A percentile compares a stretch with the other conserved stretches of the same genome.
Conservation (phyloP, 2,113 vertebrate species). For the Otocyon megalotis region DNA sequence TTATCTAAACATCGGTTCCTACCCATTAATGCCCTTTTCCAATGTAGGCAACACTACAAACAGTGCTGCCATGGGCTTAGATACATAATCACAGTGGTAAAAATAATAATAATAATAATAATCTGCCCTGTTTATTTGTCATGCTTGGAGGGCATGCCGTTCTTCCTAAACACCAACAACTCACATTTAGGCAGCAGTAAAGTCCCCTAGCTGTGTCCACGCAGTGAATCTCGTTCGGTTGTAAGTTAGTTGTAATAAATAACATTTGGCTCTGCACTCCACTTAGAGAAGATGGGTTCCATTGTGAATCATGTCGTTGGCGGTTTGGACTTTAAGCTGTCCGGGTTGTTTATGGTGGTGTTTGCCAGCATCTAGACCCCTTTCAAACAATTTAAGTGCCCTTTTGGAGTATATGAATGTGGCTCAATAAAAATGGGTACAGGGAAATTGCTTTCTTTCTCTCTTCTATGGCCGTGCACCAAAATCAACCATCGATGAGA, state of each 20-base stretch:
- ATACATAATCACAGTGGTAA: neutral
- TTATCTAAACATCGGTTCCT: neutral
- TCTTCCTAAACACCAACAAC: neutral
- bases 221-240: neutral
- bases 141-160: neutral
- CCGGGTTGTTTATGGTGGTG: slow-evolving; percentile 66
- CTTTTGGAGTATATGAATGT: slow-evolving; percentile 38
- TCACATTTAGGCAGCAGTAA: neutral
- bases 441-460: neutral
- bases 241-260: slow-evolving; percentile 63
- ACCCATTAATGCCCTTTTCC: neutral
- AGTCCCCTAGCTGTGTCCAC: neutral
- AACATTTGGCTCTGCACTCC: neutral
- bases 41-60: neutral
- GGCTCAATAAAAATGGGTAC: slow-evolving; percentile 39
- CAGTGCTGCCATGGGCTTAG: neutral
- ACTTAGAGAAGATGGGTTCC: slow-evolving; percentile 44
- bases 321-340: slow-evolving; percentile 61
- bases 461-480: neutral
- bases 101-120: neutral
- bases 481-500: neutral
- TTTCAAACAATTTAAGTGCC: slow-evolving; percentile 68
- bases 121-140: neutral
- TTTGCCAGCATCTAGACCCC: slow-evolving; percentile 65
- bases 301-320: slow-evolving; percentile 48